Evolutionary conservation across 2,888 invertebrate genomes (phyloP), one percentile per base, ranked within the genome.

Genomic region (Clunio marinus): DNA sequence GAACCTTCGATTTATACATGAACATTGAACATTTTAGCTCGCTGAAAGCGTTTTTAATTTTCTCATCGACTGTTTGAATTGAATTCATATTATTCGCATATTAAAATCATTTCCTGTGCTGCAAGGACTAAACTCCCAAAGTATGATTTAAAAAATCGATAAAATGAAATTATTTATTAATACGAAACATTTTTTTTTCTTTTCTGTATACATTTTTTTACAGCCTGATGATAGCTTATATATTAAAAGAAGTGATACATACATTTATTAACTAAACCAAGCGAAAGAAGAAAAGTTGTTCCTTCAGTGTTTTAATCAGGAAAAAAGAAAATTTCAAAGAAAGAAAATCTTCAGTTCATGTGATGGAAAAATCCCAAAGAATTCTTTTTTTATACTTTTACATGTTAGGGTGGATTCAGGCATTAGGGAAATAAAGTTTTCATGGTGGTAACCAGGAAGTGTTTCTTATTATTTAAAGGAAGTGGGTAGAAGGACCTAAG

Each of bases 171-270:
- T 46, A 46, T 63, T 63, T 63, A 63, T 63, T 63, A 63, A 63
- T 63, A 28, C 63, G 7, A 46, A 27, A 45, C 15, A 45, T 45
- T 45, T 24, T 57, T 45, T 27, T 41, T 27, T 28, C 24, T 46
- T 28, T 28, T 46, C 45, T 63, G 63, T 63, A 46, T 46, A 27
- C 28, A 46, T 66, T 45, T 60, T 22, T 51, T 66, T 66, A 55
- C 66, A 66, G 66, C 66, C 66, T 66, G 66, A 66, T 55, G 66
- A 66, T 35, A 65, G 65, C 65, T 66, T 66, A 37, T 35, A 46
- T 46, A 65, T 55, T 66, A 66, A 66, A 66, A 51, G 66, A 66
- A 66, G 66, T 66, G 66, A 66, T 66, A 66, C 66, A 66, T 66
- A 66, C 37, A 66, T 66, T 55, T 66, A 66, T 55, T 66, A 66